Evolutionary conservation across 2,888 invertebrate genomes (phyloP), one percentile per base, ranked within the genome.

Genomic region (Linnaemya vulpina): DNA sequence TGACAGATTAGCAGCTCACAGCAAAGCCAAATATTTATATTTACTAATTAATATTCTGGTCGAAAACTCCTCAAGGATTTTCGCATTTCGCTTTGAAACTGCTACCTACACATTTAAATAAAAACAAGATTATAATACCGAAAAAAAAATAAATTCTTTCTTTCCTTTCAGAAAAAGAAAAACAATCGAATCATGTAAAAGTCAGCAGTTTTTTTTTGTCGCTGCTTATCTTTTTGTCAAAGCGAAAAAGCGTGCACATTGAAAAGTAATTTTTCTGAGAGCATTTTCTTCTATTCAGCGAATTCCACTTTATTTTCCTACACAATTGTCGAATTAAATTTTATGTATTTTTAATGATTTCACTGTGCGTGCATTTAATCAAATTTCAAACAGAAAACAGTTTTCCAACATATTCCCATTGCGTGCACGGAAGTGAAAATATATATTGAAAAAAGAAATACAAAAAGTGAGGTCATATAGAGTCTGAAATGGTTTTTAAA

Each of bases 401-500:
- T 38, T 65, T 30, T 58, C 10, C 9, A 30, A 30, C 40, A 51
- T 68, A 63, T 53, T 70, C 43, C 62, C 63, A 63, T 79, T 62
- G 63, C 78, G 78, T 79, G 55, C 17, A 46, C 35, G 22, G 13
- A 8, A 62, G 62, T 17, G 10, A 58, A 30, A 71, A 22, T 40
- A 25, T 17, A 9, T 17, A 35, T 30, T 11, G 11, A n/a, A 53
- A 63, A 55, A 46, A 60, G 55, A 46, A 60, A 22, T 25, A 25
- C 38, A 43, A 11, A n/a, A 63, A 73, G 38, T 79, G 71, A 73
- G 71, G 22, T 73, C 65, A 65, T 58, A 65, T 71, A 73, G 40
- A 58, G 62, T 68, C 25, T 60, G 22, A 58, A 51, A 68, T 60
- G 20, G 11, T 22, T 49, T 65, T n/a, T 38, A 60, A 53, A 65